Conservation (phyloP, 2,888 invertebrate genomes). For the Drosophila putrida region DNA sequence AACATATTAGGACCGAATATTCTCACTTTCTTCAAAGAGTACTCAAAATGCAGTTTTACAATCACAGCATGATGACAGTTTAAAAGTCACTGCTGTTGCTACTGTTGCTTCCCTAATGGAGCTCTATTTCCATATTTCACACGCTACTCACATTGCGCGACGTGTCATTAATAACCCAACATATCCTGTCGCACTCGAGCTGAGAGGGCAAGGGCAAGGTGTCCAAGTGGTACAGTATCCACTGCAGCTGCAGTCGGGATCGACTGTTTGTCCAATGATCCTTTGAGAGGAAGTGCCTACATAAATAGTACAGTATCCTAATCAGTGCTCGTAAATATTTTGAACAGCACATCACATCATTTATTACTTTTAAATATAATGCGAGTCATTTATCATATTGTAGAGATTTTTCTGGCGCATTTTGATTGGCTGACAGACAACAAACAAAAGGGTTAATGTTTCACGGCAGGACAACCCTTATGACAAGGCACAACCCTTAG, state of each 20-base stretch:
- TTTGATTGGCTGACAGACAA: slow-evolving; percentile 42
- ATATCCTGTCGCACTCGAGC: slow-evolving; percentile 48
- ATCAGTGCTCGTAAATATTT: slow-evolving; percentile 56
- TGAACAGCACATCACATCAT: slow-evolving; percentile 38
- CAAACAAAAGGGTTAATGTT: slow-evolving; percentile 48
- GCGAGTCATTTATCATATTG: slow-evolving; percentile 40
- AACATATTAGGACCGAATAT: no score
- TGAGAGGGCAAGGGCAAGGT: slow-evolving; percentile 41
- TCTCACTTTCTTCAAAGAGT: no score
- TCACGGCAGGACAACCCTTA: slow-evolving; percentile 4
- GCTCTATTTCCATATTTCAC: slow-evolving; percentile 52
- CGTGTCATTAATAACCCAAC: slow-evolving; percentile 54
- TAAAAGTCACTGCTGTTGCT: not conserved
- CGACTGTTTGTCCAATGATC: slow-evolving; percentile 42
- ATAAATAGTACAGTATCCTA: slow-evolving; percentile 1
- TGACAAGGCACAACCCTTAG: slow-evolving; percentile 45
- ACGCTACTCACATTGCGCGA: slow-evolving; percentile 51
- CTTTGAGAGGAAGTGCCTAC: slow-evolving; percentile 49
- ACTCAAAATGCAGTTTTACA: not conserved
- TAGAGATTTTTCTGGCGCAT: not conserved
- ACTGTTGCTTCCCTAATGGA: not conserved
- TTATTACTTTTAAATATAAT: slow-evolving; percentile 31
- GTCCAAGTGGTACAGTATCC: slow-evolving; percentile 46
- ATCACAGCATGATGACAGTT: not conserved
- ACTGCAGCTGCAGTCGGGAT: slow-evolving; percentile 40